Base-by-base conservation (phyloP, 2,113 vertebrate genomes). In the Engystomops pustulosus region DNA sequence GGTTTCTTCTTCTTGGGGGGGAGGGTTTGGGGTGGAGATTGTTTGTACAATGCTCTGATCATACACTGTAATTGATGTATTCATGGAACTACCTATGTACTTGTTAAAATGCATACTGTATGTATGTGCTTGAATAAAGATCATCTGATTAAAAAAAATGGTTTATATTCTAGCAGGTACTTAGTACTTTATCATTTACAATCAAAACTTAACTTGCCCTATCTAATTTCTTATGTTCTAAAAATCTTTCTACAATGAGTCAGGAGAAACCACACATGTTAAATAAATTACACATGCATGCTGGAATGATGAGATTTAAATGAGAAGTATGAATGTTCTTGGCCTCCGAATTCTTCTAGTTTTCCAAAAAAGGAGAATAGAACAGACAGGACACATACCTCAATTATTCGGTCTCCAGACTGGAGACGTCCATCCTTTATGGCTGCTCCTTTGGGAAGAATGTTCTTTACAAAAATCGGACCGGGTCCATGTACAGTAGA, bases 401-500 rank as follows among this genome's bases (percentile, higher is more conserved):
- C 97, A 30, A 98, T 90, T 88, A 99, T 98, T 89, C 97, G 94
- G 91, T 99, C 98, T 72, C 98, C 98, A 53, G 97, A 97, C 87
- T 98, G 96, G 84, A 99, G 93, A 58, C 96, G 96, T 60, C 98
- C 97, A 85, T 99, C 98, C 91, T 97, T 98, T 83, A 99, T 89
- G 53, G 98, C 98, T 67, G 98, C 98, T 87, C 98, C 98, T 58
- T 96, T 96, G 15, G 96, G 95, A 25, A 99, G 92, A 90, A 99
- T 99, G 88, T 98, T 99, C 90, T 99, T 99, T 79, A 99, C 97
- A 30, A 99, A 95, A 89, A 99, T 99, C 0, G 98, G 98, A 38
- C 97, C 96, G 0, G 95, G 96, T 14, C 95, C 96, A 0, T 98
- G 96, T 5, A 97, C 90, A 34, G 97, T 95, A 65, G 98, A 98